Percentiles rank a stretch among this genome's conserved stretches.
These are phyloP conservation scores for Liparis tanakae DNA, from an alignment of 2,797 vertebrate genomes.

Conservation along the genomic window DNA sequence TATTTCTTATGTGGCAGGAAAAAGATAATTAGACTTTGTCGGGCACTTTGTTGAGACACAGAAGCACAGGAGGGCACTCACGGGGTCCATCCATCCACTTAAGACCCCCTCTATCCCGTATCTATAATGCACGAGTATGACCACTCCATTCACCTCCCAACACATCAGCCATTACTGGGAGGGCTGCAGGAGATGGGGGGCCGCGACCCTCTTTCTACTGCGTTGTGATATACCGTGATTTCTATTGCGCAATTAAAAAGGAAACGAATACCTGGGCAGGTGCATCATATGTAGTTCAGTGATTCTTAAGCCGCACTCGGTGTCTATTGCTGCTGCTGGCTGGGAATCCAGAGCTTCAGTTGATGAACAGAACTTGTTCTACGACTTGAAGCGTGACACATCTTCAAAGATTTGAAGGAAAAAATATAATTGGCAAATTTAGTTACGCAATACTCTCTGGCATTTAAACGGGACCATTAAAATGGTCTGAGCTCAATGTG, in stretches of 20 bases:
- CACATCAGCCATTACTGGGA: conserved; percentile 39
- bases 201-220: conserved; percentile 26
- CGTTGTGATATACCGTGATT: neutral
- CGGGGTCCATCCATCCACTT: conserved; percentile 59
- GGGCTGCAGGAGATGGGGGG: neutral
- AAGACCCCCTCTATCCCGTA: conserved; percentile 61
- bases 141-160: conserved; percentile 40
- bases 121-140: conserved; percentile 72
- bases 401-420: neutral
- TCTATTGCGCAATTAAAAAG: neutral
- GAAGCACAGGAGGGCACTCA: conserved; percentile 49
- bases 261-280: neutral
- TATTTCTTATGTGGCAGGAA: conserved; percentile 18
- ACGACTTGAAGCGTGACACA: neutral
- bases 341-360: neutral
- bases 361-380: neutral
- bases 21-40: conserved; percentile 37
- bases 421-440: neutral
- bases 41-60: conserved; percentile 45
- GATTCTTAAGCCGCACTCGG: neutral
- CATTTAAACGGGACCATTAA: too few relatives aligned
- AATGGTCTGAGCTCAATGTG: too few relatives aligned
- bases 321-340: neutral
- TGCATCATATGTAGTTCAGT: neutral
- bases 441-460: too few relatives aligned